Conservation (phyloP, 1,140 invertebrate species). For the Plectrocnemia conspersa region DNA sequence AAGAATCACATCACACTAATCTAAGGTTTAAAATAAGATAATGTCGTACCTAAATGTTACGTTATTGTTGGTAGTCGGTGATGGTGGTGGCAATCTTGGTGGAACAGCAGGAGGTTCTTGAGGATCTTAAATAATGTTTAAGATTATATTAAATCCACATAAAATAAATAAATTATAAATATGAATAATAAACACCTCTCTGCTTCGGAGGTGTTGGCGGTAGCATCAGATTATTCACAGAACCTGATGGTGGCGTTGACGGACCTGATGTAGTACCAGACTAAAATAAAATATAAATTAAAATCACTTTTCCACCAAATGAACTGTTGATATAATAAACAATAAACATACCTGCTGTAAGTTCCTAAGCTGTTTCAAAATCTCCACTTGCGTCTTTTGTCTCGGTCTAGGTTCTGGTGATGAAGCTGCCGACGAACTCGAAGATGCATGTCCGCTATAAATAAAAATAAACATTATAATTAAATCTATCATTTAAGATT, state of each 20-base stretch:
- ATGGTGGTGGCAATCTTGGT: slow-evolving; percentile 21
- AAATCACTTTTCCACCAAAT: background rate
- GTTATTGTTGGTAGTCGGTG: slow-evolving; percentile 19
- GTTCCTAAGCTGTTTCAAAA: slow-evolving; percentile 45
- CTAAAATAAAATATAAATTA: slow-evolving; percentile 11
- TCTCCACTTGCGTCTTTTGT: slow-evolving; percentile 46
- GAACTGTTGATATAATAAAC: background rate
- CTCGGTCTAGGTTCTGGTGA: slow-evolving; percentile 43
- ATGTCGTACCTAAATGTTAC: background rate
- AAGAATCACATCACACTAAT: no score
- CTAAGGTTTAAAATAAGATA: no score
- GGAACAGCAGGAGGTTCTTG: slow-evolving; percentile 23
- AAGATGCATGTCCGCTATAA: slow-evolving; percentile 37
- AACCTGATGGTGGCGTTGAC: slow-evolving; percentile 23
- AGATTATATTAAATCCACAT: slow-evolving; percentile 1
- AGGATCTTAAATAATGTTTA: slow-evolving; percentile 1
- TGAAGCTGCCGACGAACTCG: slow-evolving; percentile 43
- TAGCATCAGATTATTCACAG: slow-evolving; percentile 16
- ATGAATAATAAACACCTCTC: background rate
- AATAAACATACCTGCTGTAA: slow-evolving; percentile 33
- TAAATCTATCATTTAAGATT: background rate
- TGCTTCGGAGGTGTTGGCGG: slow-evolving; percentile 27
- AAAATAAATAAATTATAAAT: slow-evolving; percentile 4
- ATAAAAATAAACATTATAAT: slow-evolving; percentile 7
- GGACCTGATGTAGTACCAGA: slow-evolving; percentile 25